Conservation (phyloP, 2,797 vertebrate genomes). For the Loris lydekkerianus region DNA sequence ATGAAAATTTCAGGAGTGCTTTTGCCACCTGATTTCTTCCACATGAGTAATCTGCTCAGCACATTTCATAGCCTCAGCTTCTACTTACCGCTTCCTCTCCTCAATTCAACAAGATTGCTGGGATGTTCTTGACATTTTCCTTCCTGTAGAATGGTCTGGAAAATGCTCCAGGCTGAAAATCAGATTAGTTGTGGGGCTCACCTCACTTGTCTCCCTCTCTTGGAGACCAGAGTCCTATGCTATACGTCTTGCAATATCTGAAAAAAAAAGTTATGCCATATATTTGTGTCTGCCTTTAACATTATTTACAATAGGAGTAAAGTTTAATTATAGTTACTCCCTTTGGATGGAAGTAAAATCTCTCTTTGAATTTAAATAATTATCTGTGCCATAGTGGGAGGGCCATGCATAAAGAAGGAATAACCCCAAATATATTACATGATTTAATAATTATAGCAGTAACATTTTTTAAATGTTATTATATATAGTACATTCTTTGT, state of each 20-base stretch:
- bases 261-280: neutral
- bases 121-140: neutral
- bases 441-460: neutral
- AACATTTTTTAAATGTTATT: neutral
- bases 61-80: neutral
- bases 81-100: neutral
- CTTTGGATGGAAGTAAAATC: neutral
- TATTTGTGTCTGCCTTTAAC: neutral
- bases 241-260: neutral
- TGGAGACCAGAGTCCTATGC: neutral
- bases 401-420: neutral
- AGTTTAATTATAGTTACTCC: neutral
- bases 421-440: neutral
- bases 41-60: neutral
- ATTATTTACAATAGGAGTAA: neutral
- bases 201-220: neutral
- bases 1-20: neutral
- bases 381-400: neutral
- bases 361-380: slow-evolving; percentile 13
- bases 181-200: neutral
- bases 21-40: neutral
- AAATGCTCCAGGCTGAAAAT: neutral
- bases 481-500: neutral
- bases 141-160: neutral
- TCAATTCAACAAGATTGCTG: neutral